Base-by-base conservation (phyloP, 1,140 invertebrate genomes). In the Drosophila persimilis region DNA sequence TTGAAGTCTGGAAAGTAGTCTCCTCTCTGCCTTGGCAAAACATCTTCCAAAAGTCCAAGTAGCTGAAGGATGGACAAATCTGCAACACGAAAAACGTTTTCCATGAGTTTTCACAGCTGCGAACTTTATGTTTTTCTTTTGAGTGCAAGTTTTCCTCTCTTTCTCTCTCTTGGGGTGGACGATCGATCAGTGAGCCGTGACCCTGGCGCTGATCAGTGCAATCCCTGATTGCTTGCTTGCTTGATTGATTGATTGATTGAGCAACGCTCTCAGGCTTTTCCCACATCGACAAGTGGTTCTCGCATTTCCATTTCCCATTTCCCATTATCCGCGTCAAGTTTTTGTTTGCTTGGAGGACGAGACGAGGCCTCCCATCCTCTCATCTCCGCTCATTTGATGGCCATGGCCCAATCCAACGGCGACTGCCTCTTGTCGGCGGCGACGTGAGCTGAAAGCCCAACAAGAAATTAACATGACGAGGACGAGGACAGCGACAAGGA, bases 401-500 rank as follows among this genome's bases (percentile, higher is more conserved):
- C 39, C 64, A 41, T 13, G 35, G 35, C 35, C 35, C 35, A 39
- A 39, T 13, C 35, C 35, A 11, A 39, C 35, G 35, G 11, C 35
- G 65, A 69, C 59, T 62, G 66, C 20, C 60, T 46, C 60, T 63
- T 64, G 53, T 67, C 15, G 43, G 24, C 26, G 50, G 26, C 41
- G 60, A 73, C 73, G 73, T 77, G 73, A 77, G 70, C 73, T 69
- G 73, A 77, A 77, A 77, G 55, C 54, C 39, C 58, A 77, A 73
- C 54, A 58, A 69, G 70, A 77, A 73, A 77, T 77, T 77, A 77
- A 77, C 63, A 62, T 72, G 57, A 73, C 44, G 48, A 57, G 39
- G 57, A 73, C 44, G 44, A 57, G 39, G 15, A 31, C 22, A 41
- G 15, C 26, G 31, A 55, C 41, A 62, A 62, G 39, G 26, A 52